Evolutionary conservation across 2,113 vertebrate species (phyloP), one percentile per base, ranked within the genome.

Genomic region (Heterotis niloticus): DNA sequence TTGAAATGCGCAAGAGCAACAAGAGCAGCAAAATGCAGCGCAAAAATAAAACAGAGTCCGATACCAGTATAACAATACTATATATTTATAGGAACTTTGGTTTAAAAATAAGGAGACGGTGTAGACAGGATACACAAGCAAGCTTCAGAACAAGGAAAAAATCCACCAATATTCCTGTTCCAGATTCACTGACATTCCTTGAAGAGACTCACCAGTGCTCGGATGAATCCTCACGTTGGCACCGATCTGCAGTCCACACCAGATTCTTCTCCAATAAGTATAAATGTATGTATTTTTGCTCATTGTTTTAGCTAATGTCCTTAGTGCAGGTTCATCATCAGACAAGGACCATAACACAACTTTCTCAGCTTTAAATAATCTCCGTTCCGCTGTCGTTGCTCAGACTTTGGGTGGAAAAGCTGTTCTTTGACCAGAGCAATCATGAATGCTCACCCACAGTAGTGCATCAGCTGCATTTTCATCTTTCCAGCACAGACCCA

Each of bases 31-130:
- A n/a, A 51, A 20, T 23, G n/a, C 23, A 17, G 65, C 11, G 56
- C 18, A 26, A 88, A 77, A 44, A 64, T 77, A 82, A 87, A 85
- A 81, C 76, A 83, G 79, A 60, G 26, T 18, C 59, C 20, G 4
- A 62, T 17, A 86, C 68, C 80, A 75, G 84, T 81, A 82, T 87
- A 88, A 84, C 85, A 88, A 88, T 90, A 85, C 84, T 86, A 87
- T 87, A 82, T 90, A 88, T 92, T 92, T 88, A 90, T 90, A 90
- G 88, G 84, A 91, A 90, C 84, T 88, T 90, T 84, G 91, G 86
- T 88, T 90, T 89, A 85, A 89, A 89, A 89, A 86, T 84, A 83
- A 80, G 62, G 82, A 90, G 82, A 89, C 85, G 89, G 84, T 90
- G 88, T 89, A 92, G 86, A 92, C 84, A 91, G 84, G 88, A 89